Evolutionary conservation across 2,113 vertebrate genomes (phyloP).

Genomic region (Haemorhous mexicanus): DNA sequence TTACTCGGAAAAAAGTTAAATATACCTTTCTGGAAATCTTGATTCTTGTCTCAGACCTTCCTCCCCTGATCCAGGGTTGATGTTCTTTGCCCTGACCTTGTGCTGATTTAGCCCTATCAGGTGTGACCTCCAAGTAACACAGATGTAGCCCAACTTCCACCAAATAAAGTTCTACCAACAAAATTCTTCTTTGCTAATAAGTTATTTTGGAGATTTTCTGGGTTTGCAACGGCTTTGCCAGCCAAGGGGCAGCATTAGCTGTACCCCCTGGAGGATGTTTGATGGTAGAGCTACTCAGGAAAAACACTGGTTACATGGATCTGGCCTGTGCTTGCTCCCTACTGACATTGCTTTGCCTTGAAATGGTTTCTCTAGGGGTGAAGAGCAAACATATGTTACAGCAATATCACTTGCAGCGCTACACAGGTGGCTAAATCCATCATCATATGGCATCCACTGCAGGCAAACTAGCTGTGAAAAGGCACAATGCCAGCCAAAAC

Average conservation of each 20-base stretch:
- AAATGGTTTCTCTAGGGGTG: slow-evolving; percentile 15
- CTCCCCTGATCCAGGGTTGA: background rate
- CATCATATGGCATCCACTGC: slow-evolving; percentile 50
- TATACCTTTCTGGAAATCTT: background rate
- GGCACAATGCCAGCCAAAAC: slow-evolving; percentile 17
- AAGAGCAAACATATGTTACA: slow-evolving; percentile 55
- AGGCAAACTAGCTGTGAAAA: slow-evolving; percentile 45
- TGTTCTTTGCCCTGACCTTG: background rate
- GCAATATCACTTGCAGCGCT: slow-evolving; percentile 11
- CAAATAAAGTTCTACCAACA: background rate
- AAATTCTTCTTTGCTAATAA: background rate
- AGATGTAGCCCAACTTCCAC: background rate
- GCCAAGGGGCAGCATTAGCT: background rate
- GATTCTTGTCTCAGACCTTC: background rate
- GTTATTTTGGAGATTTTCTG: background rate
- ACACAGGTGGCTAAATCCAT: slow-evolving; percentile 55
- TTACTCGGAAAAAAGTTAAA: background rate
- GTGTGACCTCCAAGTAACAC: background rate
- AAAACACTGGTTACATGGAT: background rate
- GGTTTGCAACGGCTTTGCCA: background rate
- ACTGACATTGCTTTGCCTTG: slow-evolving; percentile 6
- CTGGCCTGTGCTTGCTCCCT: background rate
- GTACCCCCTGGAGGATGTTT: background rate
- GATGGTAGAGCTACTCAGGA: background rate
- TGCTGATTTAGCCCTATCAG: background rate